Evolutionary conservation across 2,888 invertebrate genomes (phyloP).

Genomic region (Morinoia aosen): DNA sequence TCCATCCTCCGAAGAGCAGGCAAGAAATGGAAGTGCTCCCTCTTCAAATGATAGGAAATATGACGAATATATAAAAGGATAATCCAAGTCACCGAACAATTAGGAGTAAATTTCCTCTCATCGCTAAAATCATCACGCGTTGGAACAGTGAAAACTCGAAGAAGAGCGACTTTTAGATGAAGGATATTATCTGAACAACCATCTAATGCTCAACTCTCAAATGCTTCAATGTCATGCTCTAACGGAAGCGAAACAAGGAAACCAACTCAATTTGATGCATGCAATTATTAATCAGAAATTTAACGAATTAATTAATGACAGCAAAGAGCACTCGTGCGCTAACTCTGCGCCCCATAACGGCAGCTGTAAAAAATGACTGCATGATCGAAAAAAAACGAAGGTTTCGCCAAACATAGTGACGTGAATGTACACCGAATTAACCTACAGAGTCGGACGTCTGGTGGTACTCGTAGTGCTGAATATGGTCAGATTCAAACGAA

Average conservation of each 20-base stretch:
- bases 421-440: background rate
- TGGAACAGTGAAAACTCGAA: background rate
- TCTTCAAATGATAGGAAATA: no score
- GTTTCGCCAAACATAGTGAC: background rate
- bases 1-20: no score
- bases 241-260: background rate
- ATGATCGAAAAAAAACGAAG: background rate
- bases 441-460: background rate
- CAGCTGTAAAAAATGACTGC: background rate
- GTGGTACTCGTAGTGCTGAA: background rate
- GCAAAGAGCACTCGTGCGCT: background rate
- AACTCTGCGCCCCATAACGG: background rate
- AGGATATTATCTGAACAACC: background rate
- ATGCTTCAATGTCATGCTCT: background rate
- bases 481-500: background rate
- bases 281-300: background rate
- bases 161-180: background rate
- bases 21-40: no score
- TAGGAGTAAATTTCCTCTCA: no score
- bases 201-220: background rate
- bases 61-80: no score
- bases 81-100: no score
- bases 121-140: no score
- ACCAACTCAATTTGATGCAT: no score
- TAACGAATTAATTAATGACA: background rate